These are phyloP conservation scores for Sarcophilus harrisii DNA, from an alignment of 2,797 vertebrate genomes.

Conservation along the genomic window DNA sequence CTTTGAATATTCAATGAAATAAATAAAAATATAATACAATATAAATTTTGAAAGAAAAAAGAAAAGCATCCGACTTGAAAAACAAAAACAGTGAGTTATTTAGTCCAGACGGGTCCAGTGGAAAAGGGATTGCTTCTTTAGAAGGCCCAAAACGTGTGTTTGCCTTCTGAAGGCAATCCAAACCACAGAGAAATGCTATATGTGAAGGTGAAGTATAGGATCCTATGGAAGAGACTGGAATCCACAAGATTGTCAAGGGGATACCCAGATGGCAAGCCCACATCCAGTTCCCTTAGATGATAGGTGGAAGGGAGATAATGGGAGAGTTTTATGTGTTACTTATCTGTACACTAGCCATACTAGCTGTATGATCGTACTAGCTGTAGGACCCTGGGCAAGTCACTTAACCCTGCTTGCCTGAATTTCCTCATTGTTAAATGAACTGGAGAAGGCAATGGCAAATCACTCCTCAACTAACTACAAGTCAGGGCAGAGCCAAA, in stretches of 20 bases:
- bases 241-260: background rate
- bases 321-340: background rate
- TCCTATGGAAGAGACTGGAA: background rate
- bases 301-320: background rate
- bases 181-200: background rate
- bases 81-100: background rate
- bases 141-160: background rate
- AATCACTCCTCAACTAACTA: background rate
- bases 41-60: no score
- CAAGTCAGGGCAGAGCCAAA: background rate
- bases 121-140: no score
- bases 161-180: background rate
- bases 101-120: background rate
- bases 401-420: background rate
- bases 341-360: background rate
- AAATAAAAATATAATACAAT: no score
- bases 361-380: background rate
- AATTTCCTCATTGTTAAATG: background rate
- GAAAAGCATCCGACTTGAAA: no score
- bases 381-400: slow-evolving; percentile 2
- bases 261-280: background rate
- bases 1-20: no score
- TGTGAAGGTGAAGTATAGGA: background rate
- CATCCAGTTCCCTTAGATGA: background rate
- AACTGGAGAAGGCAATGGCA: background rate